Evolutionary conservation across 1,140 invertebrate genomes (phyloP), one percentile per base, ranked within the genome.

Genomic region (Procambarus virginalis): DNA sequence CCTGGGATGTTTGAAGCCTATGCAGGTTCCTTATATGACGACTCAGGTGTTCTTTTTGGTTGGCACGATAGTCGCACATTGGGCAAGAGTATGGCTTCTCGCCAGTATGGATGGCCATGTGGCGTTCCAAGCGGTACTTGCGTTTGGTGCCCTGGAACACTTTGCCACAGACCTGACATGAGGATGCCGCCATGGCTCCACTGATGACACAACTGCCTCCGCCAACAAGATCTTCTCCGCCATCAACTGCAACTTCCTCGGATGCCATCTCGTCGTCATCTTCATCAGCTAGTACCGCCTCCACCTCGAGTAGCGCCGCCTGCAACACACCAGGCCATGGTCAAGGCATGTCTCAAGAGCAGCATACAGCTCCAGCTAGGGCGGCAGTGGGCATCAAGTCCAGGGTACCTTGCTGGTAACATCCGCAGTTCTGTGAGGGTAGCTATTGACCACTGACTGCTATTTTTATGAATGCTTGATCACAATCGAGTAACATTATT

Each of bases 41-140:
- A n/a, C 73, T 82, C 17, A 92, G 88, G 80, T 92, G 91, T 58
- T 90, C 91, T 85, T 92, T 92, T 75, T 92, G 91, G 84, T 87
- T 92, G 73, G 88, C 87, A 51, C 91, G 79, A 60, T 95, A 94
- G 0, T 92, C 93, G 90, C 95, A 95, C 55, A 94, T 91, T 60
- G 94, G 93, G 86, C 95, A 95, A 22, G 90, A 85, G 79, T 94
- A 94, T 0, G 94, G 94, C 88, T 93, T 94, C 70, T 93, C 93
- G 17, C 93, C 94, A 84, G 93, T 93, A 49, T 95, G 94, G 60
- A 91, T 92, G 34, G 83, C 75, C 89, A 90, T 89, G 78, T 92
- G 92, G 22, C 88, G 90, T 45, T 91, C 86, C 64, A 92, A 83
- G 64, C 87, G 88, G 70, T 90, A 90, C 83, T 92, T 92, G n/a